Conservation (phyloP, 2,888 invertebrate species). For the Drosophila atroscutellata region DNA sequence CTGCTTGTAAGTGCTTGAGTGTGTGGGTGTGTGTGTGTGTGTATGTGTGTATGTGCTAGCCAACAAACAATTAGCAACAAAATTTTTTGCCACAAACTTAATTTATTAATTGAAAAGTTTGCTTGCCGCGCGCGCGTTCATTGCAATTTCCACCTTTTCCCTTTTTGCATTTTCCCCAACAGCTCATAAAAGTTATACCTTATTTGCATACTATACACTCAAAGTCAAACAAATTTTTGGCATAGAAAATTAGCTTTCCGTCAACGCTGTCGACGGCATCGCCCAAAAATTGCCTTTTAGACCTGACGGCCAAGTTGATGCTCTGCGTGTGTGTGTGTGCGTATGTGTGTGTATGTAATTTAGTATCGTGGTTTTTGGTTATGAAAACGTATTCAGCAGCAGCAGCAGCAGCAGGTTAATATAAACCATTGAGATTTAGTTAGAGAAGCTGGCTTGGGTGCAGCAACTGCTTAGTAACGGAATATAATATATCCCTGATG, state of each 20-base stretch:
- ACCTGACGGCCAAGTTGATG: conserved; percentile 40
- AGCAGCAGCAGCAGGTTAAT: conserved; percentile 22
- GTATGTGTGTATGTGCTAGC: conserved; percentile 26
- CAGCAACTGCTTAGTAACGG: conserved; percentile 17
- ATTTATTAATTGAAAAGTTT: conserved; percentile 77
- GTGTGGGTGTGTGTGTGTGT: conserved; percentile 12
- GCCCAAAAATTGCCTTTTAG: conserved; percentile 40
- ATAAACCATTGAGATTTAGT: conserved; percentile 43
- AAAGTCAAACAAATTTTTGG: conserved; percentile 61
- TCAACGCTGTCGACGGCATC: conserved; percentile 47
- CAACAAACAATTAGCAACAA: conserved; percentile 65
- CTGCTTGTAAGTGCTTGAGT: neutral
- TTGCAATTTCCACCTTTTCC: conserved; percentile 30
- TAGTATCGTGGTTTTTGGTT: conserved; percentile 41
- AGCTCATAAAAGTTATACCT: conserved; percentile 56
- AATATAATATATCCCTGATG: conserved; percentile 39
- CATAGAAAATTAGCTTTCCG: conserved; percentile 68
- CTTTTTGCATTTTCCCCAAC: neutral
- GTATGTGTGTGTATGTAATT: conserved; percentile 9
- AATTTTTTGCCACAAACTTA: conserved; percentile 52
- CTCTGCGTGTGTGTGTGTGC: conserved; percentile 3
- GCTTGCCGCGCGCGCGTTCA: conserved; percentile 49
- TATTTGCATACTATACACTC: conserved; percentile 2
- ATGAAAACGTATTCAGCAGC: conserved; percentile 52
- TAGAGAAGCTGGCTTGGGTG: conserved; percentile 4